Evolutionary conservation across 2,797 vertebrate species (phyloP), one percentile per base, ranked within the genome.

Genomic region (Melanogrammus aeglefinus): DNA sequence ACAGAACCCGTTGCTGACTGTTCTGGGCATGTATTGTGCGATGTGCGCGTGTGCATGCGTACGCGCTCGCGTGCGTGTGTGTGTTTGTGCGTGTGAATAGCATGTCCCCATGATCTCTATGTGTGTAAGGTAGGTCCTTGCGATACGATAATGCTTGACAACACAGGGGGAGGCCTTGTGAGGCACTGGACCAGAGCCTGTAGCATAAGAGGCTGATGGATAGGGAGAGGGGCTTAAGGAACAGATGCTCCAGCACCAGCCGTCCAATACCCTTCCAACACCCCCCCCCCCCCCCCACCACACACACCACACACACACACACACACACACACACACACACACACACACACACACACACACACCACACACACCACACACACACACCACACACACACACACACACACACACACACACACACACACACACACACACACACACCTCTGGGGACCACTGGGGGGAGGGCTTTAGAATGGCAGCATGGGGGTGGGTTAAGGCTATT

Each of bases 181-280:
- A 76, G 29, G 29, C 79, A 81, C 79, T 81, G 72, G 4, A 74
- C 73, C 75, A 83, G 41, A 80, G 80, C 77, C 80, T 72, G 41
- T 73, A 79, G 81, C 71, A 82, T 78, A 84, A 79, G 75, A 77
- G 72, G 79, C 76, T 77, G 79, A 88, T 81, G 77, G 75, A 63
- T 81, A 77, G 73, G 80, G 81, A 84, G 86, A 78, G 75, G 47
- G 82, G 80, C 66, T 70, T 31, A 3, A 29, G 29, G 83, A 93
- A 87, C 92, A 93, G 92, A 91, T 92, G 92, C 92, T 91, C 82
- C 77, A 79, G 86, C 77, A 77, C 4, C 51, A 36, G 84, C 84
- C 84, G 83, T 82, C 81, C 38, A 69, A 90, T 91, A 86, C 79
- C 85, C 38, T 39, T 7, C 9, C 38, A 39, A 39, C 38, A 9